phyloP scores from a whole-genome alignment of 1,140 invertebrate genomes.

The Calephelis virginiensis region DNA sequence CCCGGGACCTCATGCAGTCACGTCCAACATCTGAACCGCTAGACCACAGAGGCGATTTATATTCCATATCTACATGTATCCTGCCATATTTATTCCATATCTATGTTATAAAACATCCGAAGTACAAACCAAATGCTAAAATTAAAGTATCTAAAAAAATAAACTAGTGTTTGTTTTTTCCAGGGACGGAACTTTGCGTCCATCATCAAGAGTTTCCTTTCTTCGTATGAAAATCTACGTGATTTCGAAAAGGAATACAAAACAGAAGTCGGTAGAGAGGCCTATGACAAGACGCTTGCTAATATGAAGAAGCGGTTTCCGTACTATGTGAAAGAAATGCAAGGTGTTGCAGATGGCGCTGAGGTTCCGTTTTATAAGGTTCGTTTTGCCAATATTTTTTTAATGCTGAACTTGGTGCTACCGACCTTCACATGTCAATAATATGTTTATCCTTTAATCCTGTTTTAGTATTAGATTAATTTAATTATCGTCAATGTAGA shows the following conservation, averaged over 20 bases:
- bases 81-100: too few relatives aligned
- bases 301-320: slow-evolving; percentile 85
- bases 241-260: slow-evolving; percentile 85
- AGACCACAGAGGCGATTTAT: too few relatives aligned
- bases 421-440: background rate
- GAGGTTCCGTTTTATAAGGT: slow-evolving; percentile 86
- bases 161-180: slow-evolving; percentile 26
- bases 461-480: too few relatives aligned
- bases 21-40: too few relatives aligned
- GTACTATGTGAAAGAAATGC: slow-evolving; percentile 89
- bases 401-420: background rate
- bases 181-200: slow-evolving; percentile 88
- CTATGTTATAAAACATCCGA: too few relatives aligned
- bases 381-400: background rate
- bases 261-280: slow-evolving; percentile 81
- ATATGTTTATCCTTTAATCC: too few relatives aligned
- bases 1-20: too few relatives aligned
- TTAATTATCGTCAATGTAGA: too few relatives aligned
- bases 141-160: background rate
- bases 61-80: too few relatives aligned
- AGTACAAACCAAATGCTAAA: too few relatives aligned
- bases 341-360: slow-evolving; percentile 90
- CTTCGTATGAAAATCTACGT: slow-evolving; percentile 81
- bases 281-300: slow-evolving; percentile 87
- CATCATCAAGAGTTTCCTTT: slow-evolving; percentile 85